A percentile compares a stretch with the other conserved stretches of the same genome.
Conservation (phyloP, 2,797 vertebrate genomes). For the Artibeus jamaicensis region DNA sequence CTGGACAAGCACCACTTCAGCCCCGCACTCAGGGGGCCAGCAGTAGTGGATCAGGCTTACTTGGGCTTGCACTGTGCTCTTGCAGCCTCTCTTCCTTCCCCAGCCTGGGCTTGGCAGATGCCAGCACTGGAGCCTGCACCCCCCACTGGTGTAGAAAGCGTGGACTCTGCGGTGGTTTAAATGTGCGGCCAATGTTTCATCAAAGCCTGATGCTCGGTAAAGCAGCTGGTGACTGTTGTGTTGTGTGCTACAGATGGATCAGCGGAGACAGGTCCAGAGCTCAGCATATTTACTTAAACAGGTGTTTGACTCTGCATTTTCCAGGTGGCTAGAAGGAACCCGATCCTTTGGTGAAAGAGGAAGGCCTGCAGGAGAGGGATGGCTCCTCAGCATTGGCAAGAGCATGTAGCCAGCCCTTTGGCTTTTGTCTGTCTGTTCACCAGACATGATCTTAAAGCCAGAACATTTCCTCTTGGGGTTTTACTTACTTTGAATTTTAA, state of each 20-base stretch:
- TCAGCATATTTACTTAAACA: slow-evolving; percentile 79
- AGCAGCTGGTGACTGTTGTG: slow-evolving; percentile 84
- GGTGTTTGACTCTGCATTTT: slow-evolving; percentile 80
- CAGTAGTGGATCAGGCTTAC: rapidly evolving
- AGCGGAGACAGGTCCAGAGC: slow-evolving; percentile 74
- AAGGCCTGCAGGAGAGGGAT: slow-evolving; percentile 64
- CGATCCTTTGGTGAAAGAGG: slow-evolving; percentile 65
- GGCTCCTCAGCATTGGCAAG: slow-evolving; percentile 65
- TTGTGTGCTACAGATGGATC: slow-evolving; percentile 79
- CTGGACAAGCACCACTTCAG: neutral
- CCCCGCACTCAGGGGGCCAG: neutral
- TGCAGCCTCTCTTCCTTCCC: neutral
- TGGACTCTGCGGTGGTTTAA: slow-evolving; percentile 16
- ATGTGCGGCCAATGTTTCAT: slow-evolving; percentile 64
- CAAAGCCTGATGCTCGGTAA: slow-evolving; percentile 79
- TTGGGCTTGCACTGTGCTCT: neutral
- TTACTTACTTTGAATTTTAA: slow-evolving; percentile 43
- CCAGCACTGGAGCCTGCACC: neutral
- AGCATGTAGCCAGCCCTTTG: slow-evolving; percentile 36
- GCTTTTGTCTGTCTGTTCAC: slow-evolving; percentile 55
- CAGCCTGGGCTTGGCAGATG: neutral
- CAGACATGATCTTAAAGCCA: slow-evolving; percentile 52
- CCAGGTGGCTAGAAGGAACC: slow-evolving; percentile 79
- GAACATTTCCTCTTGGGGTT: slow-evolving; percentile 14
- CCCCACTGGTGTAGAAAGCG: neutral